Conservation (phyloP, 2,113 vertebrate genomes). For the Vulpes lagopus region DNA sequence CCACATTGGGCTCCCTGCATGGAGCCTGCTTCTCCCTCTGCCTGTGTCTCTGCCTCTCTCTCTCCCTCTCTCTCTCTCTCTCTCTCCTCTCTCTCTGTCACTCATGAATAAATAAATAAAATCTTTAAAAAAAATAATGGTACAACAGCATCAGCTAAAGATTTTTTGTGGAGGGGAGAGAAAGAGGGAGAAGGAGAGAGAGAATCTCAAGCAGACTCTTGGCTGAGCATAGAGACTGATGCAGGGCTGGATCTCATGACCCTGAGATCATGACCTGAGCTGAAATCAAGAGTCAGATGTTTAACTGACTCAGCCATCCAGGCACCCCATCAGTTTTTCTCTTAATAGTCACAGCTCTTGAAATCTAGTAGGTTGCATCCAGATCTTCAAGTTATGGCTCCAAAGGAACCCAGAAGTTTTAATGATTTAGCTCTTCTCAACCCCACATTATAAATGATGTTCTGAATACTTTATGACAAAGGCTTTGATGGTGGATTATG, state of each 20-base stretch:
- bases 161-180: neutral
- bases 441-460: neutral
- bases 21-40: no score
- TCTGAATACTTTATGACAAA: neutral
- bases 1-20: no score
- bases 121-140: no score
- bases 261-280: neutral
- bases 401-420: slow-evolving; percentile 14
- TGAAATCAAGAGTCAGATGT: neutral
- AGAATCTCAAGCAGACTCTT: neutral
- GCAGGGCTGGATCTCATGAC: neutral
- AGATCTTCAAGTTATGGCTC: neutral
- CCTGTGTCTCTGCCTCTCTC: no score
- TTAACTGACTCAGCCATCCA: neutral
- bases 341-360: neutral
- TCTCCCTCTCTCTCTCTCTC: no score
- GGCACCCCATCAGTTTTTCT: neutral
- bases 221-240: neutral
- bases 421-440: neutral
- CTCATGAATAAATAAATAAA: no score
- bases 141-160: neutral
- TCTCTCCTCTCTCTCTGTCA: no score
- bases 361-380: neutral
- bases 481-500: slow-evolving; percentile 3
- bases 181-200: neutral